Evolutionary conservation across 2,797 vertebrate genomes (phyloP).

Genomic region (Thalassophryne amazonica): DNA sequence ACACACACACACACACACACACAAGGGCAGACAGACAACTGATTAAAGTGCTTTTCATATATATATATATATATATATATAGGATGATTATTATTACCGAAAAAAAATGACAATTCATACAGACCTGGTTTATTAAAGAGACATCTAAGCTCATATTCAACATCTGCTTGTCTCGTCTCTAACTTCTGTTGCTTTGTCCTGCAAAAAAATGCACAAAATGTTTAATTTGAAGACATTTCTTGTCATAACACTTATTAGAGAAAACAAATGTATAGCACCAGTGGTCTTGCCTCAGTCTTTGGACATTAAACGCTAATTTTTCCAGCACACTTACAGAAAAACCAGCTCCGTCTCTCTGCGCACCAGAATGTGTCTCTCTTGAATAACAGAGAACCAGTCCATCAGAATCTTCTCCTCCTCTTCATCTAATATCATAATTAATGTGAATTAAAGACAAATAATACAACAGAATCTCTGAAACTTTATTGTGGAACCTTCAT

Average conservation of each 20-base stretch:
- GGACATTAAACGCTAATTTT: too few species aligned
- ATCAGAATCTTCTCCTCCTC: conserved; percentile 84
- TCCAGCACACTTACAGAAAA: conserved; percentile 90
- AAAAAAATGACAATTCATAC: neutral
- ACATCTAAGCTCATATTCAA: conserved; percentile 88
- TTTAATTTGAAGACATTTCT: neutral
- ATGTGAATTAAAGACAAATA: neutral
- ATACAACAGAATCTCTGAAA: neutral
- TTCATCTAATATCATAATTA: conserved; percentile 69
- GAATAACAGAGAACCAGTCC: conserved; percentile 89
- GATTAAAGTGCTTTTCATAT: too few species aligned
- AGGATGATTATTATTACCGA: too few species aligned
- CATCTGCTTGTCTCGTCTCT: conserved; percentile 89
- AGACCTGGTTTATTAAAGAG: conserved; percentile 92
- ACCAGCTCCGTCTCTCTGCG: conserved; percentile 86
- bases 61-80: too few species aligned
- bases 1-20: too few species aligned
- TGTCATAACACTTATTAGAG: neutral
- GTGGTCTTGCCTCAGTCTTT: too few species aligned
- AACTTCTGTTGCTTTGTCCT: conserved; percentile 90
- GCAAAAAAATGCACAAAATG: neutral
- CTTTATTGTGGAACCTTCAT: neutral
- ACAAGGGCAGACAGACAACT: too few species aligned
- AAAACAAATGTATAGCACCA: too few species aligned
- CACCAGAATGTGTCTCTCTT: conserved; percentile 85